These are phyloP conservation scores for Philereme transversata DNA, from an alignment of 2,888 invertebrate genomes.

Conservation along the genomic window DNA sequence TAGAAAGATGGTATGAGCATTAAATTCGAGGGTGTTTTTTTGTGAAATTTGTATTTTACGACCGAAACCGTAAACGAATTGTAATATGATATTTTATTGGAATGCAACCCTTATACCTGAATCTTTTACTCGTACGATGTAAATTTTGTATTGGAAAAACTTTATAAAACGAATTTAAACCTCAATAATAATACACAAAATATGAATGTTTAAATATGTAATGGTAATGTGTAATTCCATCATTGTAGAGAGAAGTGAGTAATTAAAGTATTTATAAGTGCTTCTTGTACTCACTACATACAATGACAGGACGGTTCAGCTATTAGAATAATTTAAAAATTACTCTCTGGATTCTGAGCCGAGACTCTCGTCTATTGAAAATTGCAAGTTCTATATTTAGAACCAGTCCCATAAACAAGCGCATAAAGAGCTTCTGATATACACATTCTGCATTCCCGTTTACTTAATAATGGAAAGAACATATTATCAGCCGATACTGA, in stretches of 20 bases:
- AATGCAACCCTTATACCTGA: conserved; percentile 19
- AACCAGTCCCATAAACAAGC: conserved; percentile 15
- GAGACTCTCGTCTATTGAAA: conserved; percentile 9
- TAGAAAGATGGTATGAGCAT: too few species aligned
- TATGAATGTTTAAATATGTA: too few species aligned
- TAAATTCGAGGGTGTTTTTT: not conserved
- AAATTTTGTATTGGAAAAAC: too few species aligned
- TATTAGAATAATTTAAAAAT: conserved; percentile 8
- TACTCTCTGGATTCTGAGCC: not conserved
- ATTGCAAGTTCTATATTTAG: conserved; percentile 12
- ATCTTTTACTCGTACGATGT: not conserved
- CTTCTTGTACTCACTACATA: too few species aligned
- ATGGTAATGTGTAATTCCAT: too few species aligned
- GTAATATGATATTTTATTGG: conserved; percentile 30
- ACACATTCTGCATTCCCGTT: conserved; percentile 22
- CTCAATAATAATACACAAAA: too few species aligned
- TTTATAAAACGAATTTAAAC: too few species aligned
- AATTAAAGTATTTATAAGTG: too few species aligned
- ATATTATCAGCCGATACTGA: conserved; percentile 10
- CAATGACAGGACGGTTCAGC: too few species aligned
- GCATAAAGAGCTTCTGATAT: conserved; percentile 18
- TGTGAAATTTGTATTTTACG: not conserved
- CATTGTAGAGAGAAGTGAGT: too few species aligned
- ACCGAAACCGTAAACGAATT: conserved; percentile 14
- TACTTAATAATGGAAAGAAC: conserved; percentile 21